Evolutionary conservation across 2,888 invertebrate genomes (phyloP), one percentile per base, ranked within the genome.

Genomic region (Patella pellucida): DNA sequence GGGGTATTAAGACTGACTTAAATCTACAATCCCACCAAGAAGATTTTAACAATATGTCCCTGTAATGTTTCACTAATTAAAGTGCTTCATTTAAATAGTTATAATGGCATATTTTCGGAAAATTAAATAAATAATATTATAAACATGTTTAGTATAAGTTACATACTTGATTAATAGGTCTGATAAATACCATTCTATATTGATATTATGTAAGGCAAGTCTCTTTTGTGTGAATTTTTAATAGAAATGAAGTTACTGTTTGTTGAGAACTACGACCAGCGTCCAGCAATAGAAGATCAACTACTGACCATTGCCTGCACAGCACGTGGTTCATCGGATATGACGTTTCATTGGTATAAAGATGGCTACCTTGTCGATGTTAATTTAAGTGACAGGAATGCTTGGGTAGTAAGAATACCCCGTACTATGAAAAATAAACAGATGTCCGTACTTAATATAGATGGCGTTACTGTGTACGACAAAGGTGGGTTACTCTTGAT

Each of bases 381-480:
- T 9, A 71, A 76, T 11, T 74, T 83, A 69, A 84, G 84, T 52
- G 78, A 75, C 19, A 77, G 85, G 67, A 84, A 83, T 70, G 83
- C 82, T 23, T 86, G 85, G 82, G 84, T 84, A 71, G 81, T 85
- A 2, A 77, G 81, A 15, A 80, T 86, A 41, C 82, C 83, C 0
- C 79, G 84, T 12, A 84, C 83, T 5, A 77, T 79, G 15, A 82
- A 83, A 52, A 84, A 84, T 16, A 86, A 82, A 71, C 81, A 84
- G 68, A 82, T 84, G 52, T 85, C 86, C 52, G 84, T 87, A 12
- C 80, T 87, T 31, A 84, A 86, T 75, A 84, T 87, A 52, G 87
- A 87, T 67, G 83, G 82, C 27, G 86, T 86, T 19, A 83, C 80
- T 23, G 82, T 82, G 2, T 84, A 85, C 27, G 88, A 88, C 74